These are phyloP conservation scores for Bruchidius siliquastri DNA, from an alignment of 2,888 invertebrate species.

Conservation along the genomic window DNA sequence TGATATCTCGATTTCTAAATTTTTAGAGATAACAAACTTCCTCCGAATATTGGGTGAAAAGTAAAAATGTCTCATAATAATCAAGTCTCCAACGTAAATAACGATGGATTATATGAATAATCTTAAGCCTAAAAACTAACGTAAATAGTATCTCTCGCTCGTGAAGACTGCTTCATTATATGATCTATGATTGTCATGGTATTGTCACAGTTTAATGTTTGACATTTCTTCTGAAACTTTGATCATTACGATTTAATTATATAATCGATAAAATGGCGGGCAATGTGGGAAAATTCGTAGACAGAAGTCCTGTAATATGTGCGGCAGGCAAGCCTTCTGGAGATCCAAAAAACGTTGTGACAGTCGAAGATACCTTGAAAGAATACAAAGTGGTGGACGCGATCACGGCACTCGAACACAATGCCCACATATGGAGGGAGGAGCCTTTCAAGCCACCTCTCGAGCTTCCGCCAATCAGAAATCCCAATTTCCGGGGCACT, in stretches of 20 bases:
- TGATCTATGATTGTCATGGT: no score
- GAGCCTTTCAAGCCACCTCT: slow-evolving; percentile 22
- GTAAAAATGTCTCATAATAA: no score
- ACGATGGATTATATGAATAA: no score
- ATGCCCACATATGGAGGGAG: slow-evolving; percentile 27
- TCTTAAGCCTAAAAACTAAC: no score
- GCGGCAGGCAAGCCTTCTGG: slow-evolving; percentile 37
- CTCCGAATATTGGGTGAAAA: no score
- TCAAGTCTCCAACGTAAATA: no score
- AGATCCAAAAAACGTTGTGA: slow-evolving; percentile 21
- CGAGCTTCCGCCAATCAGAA: slow-evolving; percentile 25
- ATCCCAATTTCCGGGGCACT: slow-evolving; percentile 29
- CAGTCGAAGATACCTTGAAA: slow-evolving; percentile 28
- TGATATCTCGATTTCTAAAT: no score
- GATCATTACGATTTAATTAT: not conserved
- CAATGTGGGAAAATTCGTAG: slow-evolving; percentile 37
- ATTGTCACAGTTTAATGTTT: not conserved
- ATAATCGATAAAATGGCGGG: slow-evolving; percentile 28
- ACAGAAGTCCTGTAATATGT: slow-evolving; percentile 32
- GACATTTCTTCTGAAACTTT: not conserved
- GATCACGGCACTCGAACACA: slow-evolving; percentile 37
- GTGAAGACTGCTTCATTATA: no score
- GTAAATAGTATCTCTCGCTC: no score
- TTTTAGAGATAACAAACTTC: no score
- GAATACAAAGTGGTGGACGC: slow-evolving; percentile 34